These are phyloP conservation scores for Caradrina clavipalpis DNA, from an alignment of 2,888 invertebrate genomes.

Conservation along the genomic window DNA sequence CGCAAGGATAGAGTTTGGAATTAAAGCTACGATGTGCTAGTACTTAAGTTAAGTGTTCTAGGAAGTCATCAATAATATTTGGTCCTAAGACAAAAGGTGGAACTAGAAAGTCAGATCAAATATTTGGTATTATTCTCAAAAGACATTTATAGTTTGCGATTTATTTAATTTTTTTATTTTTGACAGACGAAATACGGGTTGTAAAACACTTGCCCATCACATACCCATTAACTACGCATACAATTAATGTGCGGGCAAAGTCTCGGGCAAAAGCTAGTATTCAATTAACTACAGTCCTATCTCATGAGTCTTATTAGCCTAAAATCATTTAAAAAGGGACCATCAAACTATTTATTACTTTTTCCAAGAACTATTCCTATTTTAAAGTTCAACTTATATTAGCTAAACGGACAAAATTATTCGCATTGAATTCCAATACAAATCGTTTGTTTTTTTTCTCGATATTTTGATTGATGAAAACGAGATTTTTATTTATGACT, in stretches of 20 bases:
- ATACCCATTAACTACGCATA: too few relatives aligned
- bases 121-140: neutral
- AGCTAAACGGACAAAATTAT: slow-evolving; percentile 25
- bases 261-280: neutral
- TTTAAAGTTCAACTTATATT: slow-evolving; percentile 37
- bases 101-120: neutral
- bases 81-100: neutral
- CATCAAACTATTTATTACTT: slow-evolving; percentile 8
- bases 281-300: neutral
- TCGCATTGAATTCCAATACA: slow-evolving; percentile 25
- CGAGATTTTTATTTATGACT: slow-evolving; percentile 31
- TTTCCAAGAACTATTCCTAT: slow-evolving; percentile 7
- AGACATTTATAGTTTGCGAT: too few relatives aligned
- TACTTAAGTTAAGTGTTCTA: slow-evolving; percentile 17
- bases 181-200: too few relatives aligned
- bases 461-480: slow-evolving; percentile 49
- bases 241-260: too few relatives aligned
- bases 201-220: too few relatives aligned
- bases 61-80: slow-evolving; percentile 31
- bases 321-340: slow-evolving; percentile 16
- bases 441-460: slow-evolving; percentile 33
- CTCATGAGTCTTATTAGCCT: neutral
- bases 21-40: neutral
- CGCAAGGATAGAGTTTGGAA: slow-evolving; percentile 4
- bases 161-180: too few relatives aligned